Evolutionary conservation across 2,888 invertebrate genomes (phyloP), one percentile per base, ranked within the genome.

Genomic region (Slavum lentiscoides): DNA sequence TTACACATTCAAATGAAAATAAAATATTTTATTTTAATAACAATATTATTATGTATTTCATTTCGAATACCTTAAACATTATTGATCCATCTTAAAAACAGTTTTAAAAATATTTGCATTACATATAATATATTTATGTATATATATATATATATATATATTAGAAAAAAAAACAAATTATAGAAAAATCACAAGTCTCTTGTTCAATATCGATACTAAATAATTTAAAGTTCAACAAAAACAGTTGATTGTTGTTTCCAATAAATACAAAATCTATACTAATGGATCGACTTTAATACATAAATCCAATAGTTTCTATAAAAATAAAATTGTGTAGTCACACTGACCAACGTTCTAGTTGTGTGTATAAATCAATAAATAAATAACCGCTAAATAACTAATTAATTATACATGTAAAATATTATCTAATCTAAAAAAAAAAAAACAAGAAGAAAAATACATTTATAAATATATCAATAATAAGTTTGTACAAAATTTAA

Each of bases 131-230:
- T 13, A 49, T 15, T 11, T 49, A 49, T 11, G 8, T n/a, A 59
- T 19, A 30, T 30, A 30, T 2, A 30, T 30, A 30, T 30, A 59
- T n/a, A 59, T 19, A 30, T 30, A 30, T 2, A 30, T 30, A 30
- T 30, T 30, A 30, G 30, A 74, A 66, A 74, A 62, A 64, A 74
- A 74, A 74, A 76, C 76, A 76, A 76, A 76, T 68, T 76, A 68
- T 68, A 61, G 59, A 76, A 68, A 59, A 76, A 69, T 77, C 69
- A 77, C 62, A 59, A 76, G 77, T 77, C 69, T 77, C 69, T 77
- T 66, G 49, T 62, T 77, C 69, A 70, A 62, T 37, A 62, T 68
- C 62, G 21, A 62, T 69, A 53, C 17, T 37, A 61, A 61, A 69
- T 19, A 70, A n/a, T 55, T 62, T 53, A 23, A 62, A 61, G 23